Evolutionary conservation across 1,140 invertebrate species (phyloP), one percentile per base, ranked within the genome.

Genomic region (Carposina sasakii): DNA sequence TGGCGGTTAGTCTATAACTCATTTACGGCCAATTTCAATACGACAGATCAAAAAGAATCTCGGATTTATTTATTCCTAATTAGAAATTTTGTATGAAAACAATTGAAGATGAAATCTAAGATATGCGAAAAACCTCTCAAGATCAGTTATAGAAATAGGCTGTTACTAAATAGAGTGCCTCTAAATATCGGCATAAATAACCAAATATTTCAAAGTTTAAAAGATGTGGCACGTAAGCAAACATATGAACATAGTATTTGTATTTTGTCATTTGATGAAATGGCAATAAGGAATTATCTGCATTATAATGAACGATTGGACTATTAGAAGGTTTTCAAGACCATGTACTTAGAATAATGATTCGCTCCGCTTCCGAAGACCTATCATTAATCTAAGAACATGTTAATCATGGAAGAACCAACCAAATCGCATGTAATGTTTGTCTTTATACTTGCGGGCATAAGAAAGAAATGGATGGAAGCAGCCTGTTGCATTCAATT

Each of bases 351-450:
- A n/a, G n/a, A n/a, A n/a, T n/a, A n/a, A n/a, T n/a, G n/a, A n/a
- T n/a, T n/a, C n/a, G n/a, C n/a, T n/a, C n/a, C n/a, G n/a, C n/a
- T n/a, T n/a, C n/a, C n/a, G n/a, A n/a, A n/a, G n/a, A n/a, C n/a
- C n/a, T n/a, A n/a, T n/a, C n/a, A n/a, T n/a, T n/a, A n/a, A n/a
- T n/a, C 23, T 4, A 40, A 15, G 37, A 40, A 0, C 37, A 40
- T 40, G 37, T n/a, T 20, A 23, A 16, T 20, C 37, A 21, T n/a
- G 37, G 19, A 2, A 19, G 37, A 40, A 40, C 13, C 17, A 2
- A 40, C 30, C 10, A 55, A 45, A 17, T 42, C 36, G 45, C 46
- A 2, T 43, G 15, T 17, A 31, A 54, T 43, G 44, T 31, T 48
- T 28, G 26, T 33, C 23, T 42, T 48, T 36, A 48, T 54, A 22